A percentile compares a stretch with the other conserved stretches of the same genome.
phyloP scores from a whole-genome alignment of 2,888 invertebrate species.

The Steinernema hermaphroditum region DNA sequence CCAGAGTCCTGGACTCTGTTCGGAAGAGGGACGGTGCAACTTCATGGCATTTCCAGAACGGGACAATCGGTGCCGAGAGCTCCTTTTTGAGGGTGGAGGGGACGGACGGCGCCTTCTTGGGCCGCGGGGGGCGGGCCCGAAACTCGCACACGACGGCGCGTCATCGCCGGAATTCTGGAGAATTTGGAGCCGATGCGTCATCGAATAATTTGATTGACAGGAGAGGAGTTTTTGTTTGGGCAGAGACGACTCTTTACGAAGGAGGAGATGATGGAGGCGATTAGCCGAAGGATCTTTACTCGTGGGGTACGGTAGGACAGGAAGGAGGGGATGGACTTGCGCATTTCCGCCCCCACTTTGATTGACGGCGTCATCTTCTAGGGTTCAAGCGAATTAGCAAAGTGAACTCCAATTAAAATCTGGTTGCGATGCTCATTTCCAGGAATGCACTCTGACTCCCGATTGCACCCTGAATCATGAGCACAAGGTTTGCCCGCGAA shows the following conservation, averaged over 20 bases:
- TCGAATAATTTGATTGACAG: neutral
- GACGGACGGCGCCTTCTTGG: neutral
- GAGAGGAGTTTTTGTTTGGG: neutral
- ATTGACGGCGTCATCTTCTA: too few relatives aligned
- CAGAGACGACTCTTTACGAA: neutral
- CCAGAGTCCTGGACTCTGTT: neutral
- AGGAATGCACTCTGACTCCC: too few relatives aligned
- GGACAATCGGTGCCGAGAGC: neutral
- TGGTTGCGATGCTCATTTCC: too few relatives aligned
- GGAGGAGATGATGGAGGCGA: neutral
- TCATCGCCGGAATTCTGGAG: neutral
- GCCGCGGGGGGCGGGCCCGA: conserved; percentile 2
- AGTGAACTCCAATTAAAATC: too few relatives aligned
- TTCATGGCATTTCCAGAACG: conserved; percentile 27
- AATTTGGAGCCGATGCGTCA: neutral
- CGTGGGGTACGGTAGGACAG: too few relatives aligned
- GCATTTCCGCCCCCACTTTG: too few relatives aligned
- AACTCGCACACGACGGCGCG: conserved; percentile 9
- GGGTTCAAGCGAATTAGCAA: too few relatives aligned
- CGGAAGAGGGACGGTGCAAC: conserved; percentile 16
- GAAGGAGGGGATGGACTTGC: too few relatives aligned
- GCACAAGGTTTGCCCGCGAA: too few relatives aligned
- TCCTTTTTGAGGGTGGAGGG: too few relatives aligned
- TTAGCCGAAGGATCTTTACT: too few relatives aligned
- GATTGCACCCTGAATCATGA: too few relatives aligned